These are phyloP conservation scores for Cephus runcator DNA, from an alignment of 2,888 invertebrate species.

Conservation along the genomic window DNA sequence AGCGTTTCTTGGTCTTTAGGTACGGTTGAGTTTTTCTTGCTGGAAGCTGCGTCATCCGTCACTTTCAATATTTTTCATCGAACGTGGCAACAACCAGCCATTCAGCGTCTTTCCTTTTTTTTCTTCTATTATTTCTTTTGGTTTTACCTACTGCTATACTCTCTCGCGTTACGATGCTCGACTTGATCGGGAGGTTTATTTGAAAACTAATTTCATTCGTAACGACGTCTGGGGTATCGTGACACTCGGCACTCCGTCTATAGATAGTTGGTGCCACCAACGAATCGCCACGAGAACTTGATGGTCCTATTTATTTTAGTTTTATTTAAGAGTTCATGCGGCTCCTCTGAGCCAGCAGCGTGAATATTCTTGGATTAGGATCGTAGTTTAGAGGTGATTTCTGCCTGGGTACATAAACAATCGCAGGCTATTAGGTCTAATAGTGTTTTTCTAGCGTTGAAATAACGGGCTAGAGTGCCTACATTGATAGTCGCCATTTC, in stretches of 20 bases:
- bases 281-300: constrained; percentile 6
- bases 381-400: constrained; percentile 21
- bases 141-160: not conserved
- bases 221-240: constrained; percentile 6
- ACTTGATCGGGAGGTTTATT: constrained; percentile 24
- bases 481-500: not conserved
- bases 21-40: not conserved
- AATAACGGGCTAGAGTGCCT: not conserved
- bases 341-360: constrained; percentile 7
- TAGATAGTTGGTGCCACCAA: not conserved
- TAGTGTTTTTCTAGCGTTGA: constrained; percentile 18
- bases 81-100: not conserved
- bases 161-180: constrained; percentile 4
- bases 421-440: constrained; percentile 17
- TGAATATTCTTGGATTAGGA: constrained; percentile 26
- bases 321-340: constrained; percentile 30
- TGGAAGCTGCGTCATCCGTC: not conserved
- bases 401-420: constrained; percentile 24
- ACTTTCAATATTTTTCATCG: not conserved
- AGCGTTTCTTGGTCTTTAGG: not conserved
- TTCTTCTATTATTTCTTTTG: not conserved
- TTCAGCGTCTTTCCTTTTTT: not conserved
- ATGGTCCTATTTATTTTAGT: constrained; percentile 31
- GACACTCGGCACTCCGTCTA: not conserved
- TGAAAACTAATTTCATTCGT: constrained; percentile 31